These are phyloP conservation scores for Chironomus striatipennis DNA, from an alignment of 1,140 invertebrate species.

Conservation along the genomic window DNA sequence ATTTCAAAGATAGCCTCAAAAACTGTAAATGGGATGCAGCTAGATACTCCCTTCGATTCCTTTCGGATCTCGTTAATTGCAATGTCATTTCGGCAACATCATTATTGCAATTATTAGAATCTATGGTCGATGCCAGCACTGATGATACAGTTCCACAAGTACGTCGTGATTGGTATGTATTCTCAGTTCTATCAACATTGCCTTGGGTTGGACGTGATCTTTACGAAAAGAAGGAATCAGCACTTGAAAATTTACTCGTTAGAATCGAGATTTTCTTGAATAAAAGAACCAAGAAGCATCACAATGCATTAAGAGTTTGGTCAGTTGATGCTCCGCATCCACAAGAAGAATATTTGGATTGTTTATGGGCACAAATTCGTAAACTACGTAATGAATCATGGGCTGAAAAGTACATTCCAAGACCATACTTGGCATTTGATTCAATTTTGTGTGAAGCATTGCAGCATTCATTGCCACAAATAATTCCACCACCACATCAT, in stretches of 20 bases:
- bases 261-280: constrained; percentile 94
- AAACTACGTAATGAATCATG: constrained; percentile 91
- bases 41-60: constrained; percentile 78
- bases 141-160: constrained; percentile 88
- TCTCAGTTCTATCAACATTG: constrained; percentile 85
- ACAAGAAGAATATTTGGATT: constrained; percentile 98
- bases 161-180: constrained; percentile 92
- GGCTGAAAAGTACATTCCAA: constrained; percentile 92
- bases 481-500: constrained; percentile 85
- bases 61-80: constrained; percentile 94
- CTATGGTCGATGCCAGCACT: constrained; percentile 87
- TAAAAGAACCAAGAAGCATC: constrained; percentile 86
- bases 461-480: constrained; percentile 86
- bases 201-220: constrained; percentile 95
- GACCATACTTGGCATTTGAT: constrained; percentile 94
- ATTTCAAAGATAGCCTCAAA: constrained; percentile 88
- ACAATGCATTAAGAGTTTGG: constrained; percentile 88
- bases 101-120: constrained; percentile 84
- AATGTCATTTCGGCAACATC: constrained; percentile 92
- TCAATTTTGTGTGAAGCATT: constrained; percentile 89
- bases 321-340: constrained; percentile 83
- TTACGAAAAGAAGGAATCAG: constrained; percentile 93
- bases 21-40: constrained; percentile 85
- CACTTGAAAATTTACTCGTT: constrained; percentile 81
- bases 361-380: constrained; percentile 89